Evolutionary conservation across 2,113 vertebrate species (phyloP).

Genomic region (Anser brachyrhynchus): DNA sequence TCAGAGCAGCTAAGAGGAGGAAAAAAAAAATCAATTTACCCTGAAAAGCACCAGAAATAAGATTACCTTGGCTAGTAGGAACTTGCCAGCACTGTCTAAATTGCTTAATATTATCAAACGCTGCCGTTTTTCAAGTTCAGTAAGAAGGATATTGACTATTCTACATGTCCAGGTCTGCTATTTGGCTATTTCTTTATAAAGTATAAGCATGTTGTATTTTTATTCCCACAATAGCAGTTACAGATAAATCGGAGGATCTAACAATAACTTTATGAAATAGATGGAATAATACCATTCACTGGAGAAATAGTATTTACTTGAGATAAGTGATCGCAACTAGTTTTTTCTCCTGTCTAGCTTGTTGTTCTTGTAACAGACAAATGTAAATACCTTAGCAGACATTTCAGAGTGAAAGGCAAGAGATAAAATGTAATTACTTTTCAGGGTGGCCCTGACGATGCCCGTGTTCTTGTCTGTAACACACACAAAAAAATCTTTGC

Average conservation of each 20-base stretch:
- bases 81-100: constrained; percentile 69
- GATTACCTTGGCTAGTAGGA: constrained; percentile 73
- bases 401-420: constrained; percentile 59
- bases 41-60: constrained; percentile 78
- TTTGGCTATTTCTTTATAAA: constrained; percentile 27
- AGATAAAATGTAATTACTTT: constrained; percentile 72
- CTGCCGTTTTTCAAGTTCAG: constrained; percentile 58
- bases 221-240: constrained; percentile 25
- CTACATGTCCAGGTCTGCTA: constrained; percentile 10
- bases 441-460: constrained; percentile 32
- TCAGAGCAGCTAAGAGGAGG: constrained; percentile 65
- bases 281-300: constrained; percentile 26
- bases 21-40: constrained; percentile 76
- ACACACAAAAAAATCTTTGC: neutral
- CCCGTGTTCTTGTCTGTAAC: constrained; percentile 31
- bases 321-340: constrained; percentile 44
- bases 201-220: constrained; percentile 29
- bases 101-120: constrained; percentile 72
- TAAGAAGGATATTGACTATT: constrained; percentile 49
- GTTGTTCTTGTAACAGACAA: constrained; percentile 59
- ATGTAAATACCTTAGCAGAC: constrained; percentile 59
- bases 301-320: constrained; percentile 52
- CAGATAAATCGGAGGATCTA: neutral
- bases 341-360: constrained; percentile 44
- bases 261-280: constrained; percentile 56